Conservation (phyloP, 2,888 invertebrate genomes). For the Temnothorax rugatulus region DNA sequence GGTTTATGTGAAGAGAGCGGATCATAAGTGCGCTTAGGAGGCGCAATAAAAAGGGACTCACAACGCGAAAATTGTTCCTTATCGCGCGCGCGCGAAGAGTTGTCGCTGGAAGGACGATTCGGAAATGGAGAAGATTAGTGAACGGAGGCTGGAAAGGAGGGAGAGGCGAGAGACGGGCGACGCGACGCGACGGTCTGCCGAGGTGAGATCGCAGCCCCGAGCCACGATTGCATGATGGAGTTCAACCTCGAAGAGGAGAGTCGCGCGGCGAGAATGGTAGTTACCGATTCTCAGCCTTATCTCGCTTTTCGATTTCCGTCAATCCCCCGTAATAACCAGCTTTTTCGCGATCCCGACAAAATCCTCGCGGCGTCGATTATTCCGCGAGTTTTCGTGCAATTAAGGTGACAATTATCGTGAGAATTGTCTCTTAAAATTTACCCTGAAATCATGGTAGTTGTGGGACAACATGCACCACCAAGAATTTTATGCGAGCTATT, state of each 20-base stretch:
- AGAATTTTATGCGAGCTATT: too few relatives aligned
- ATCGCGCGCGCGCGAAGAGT: conserved; percentile 43
- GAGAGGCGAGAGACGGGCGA: not conserved
- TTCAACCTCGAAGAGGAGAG: not conserved
- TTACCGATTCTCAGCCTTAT: conserved; percentile 20
- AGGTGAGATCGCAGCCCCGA: conserved; percentile 25
- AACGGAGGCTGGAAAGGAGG: not conserved
- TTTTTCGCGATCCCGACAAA: conserved; percentile 25
- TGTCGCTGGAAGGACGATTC: conserved; percentile 37
- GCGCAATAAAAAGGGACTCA: conserved; percentile 60
- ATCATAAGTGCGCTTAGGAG: conserved; percentile 60
- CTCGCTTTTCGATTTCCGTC: conserved; percentile 44
- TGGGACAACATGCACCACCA: too few relatives aligned
- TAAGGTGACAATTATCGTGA: conserved; percentile 38
- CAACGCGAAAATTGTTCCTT: conserved; percentile 55
- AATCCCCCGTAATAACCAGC: conserved; percentile 16
- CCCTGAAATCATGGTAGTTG: too few relatives aligned
- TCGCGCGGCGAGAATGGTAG: not conserved
- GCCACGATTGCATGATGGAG: not conserved
- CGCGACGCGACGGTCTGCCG: not conserved
- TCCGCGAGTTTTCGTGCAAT: conserved; percentile 34
- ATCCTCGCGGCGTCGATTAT: conserved; percentile 26
- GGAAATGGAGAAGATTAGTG: conserved; percentile 55
- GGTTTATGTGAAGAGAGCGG: conserved; percentile 53
- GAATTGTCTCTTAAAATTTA: too few relatives aligned